A percentile compares a stretch with the other conserved stretches of the same genome.
Evolutionary conservation across 2,113 vertebrate genomes (phyloP).

Genomic region (Cricetomys ansorgei): DNA sequence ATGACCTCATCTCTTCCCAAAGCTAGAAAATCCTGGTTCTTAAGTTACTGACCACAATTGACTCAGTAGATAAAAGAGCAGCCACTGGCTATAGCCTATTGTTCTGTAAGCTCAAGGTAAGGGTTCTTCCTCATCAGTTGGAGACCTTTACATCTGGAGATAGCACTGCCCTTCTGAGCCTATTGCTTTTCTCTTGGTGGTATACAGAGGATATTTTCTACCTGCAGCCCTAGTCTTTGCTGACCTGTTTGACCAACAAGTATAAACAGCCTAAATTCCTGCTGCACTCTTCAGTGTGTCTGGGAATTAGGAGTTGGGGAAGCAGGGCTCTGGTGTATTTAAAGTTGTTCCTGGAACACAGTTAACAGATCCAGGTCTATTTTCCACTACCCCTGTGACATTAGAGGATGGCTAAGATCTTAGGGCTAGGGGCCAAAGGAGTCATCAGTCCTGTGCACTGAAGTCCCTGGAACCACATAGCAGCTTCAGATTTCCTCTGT

Average conservation of each 20-base stretch:
- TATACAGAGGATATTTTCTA: neutral
- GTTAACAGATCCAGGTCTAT: neutral
- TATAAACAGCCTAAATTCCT: neutral
- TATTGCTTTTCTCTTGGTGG: neutral
- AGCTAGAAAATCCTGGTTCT: constrained; percentile 30
- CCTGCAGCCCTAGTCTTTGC: neutral
- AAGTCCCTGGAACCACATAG: neutral
- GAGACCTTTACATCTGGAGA: constrained; percentile 31
- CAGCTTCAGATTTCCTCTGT: neutral
- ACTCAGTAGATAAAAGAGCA: neutral
- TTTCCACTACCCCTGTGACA: neutral
- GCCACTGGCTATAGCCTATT: neutral
- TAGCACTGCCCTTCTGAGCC: neutral
- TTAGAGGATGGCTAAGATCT: neutral
- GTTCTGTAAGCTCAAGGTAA: neutral
- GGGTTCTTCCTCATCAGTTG: neutral
- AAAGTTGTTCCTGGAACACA: constrained; percentile 26
- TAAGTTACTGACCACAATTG: neutral
- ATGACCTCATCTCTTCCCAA: neutral
- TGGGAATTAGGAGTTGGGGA: neutral
- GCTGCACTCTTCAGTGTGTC: neutral
- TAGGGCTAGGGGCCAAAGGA: neutral
- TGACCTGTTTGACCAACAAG: neutral
- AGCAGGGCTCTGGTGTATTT: neutral
- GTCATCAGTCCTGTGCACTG: neutral